Evolutionary conservation across 2,797 vertebrate species (phyloP).

Genomic region (Leptodactylus fallax): DNA sequence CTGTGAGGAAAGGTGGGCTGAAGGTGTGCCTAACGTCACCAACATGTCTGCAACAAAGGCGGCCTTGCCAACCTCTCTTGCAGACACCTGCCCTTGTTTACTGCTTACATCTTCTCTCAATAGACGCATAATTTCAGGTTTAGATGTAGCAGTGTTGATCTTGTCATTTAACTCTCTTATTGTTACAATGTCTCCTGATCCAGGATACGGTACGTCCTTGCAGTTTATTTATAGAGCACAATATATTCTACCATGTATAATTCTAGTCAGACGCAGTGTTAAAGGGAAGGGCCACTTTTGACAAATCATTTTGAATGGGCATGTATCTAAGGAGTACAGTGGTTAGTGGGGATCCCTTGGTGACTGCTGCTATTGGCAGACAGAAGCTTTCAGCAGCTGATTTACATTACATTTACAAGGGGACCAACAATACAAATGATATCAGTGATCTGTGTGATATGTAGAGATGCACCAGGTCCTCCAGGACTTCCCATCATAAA

Average conservation of each 20-base stretch:
- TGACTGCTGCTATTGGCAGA: too few relatives aligned
- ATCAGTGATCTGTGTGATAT: too few relatives aligned
- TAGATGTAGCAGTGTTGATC: not conserved
- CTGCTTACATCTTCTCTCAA: not conserved
- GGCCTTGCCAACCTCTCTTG: not conserved
- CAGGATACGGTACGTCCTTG: not conserved
- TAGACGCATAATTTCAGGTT: not conserved
- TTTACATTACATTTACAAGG: too few relatives aligned
- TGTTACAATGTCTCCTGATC: not conserved
- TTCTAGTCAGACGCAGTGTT: not conserved
- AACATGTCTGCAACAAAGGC: not conserved
- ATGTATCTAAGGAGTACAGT: not conserved
- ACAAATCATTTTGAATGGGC: not conserved
- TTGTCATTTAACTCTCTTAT: not conserved
- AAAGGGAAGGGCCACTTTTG: too few relatives aligned
- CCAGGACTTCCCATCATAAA: too few relatives aligned
- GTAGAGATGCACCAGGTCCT: too few relatives aligned
- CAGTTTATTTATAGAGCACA: not conserved
- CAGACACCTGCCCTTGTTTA: not conserved
- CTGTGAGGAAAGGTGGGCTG: conserved; percentile 31
- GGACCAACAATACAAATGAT: too few relatives aligned
- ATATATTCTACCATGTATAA: not conserved
- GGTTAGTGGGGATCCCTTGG: too few relatives aligned
- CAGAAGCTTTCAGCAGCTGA: too few relatives aligned
- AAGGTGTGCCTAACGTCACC: not conserved